Base-by-base conservation (phyloP, 2,113 vertebrate species). In the Madoqua kirkii region DNA sequence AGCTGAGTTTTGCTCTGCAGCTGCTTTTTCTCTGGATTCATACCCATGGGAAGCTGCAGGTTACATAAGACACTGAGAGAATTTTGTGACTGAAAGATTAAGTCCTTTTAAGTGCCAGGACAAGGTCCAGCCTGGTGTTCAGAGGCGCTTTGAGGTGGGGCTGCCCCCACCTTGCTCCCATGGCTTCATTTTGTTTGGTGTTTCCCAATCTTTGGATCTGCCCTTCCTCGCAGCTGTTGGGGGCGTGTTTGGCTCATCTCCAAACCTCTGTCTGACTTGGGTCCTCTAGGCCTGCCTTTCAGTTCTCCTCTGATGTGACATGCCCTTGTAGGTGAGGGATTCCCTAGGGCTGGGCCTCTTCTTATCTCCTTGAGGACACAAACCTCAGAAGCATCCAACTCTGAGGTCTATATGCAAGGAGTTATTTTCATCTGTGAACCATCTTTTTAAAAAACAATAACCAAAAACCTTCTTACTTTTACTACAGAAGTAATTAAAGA, bases 401-500 rank as follows among this genome's bases (percentile, higher is more conserved):
- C 33, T 40, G 54, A 17, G 23, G 7, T 85, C 33, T 52, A 1
- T 12, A 7, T 9, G 45, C 19, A 60, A 21, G 74, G 71, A 48
- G 43, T 27, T 29, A 36, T 57, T 86, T 33, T 54, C 27, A 6
- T n/a, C 48, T 82, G 12, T 78, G 60, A 88, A 48, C 76, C 27
- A 64, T 36, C 33, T 48, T 55, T 83, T 78, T 60, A 2, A 84
- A 17, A 95, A 55, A 27, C 21, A 45, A 55, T 23, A 31, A 19
- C 5, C 4, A 5, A 25, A 33, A 21, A 3, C 27, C 36, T 43
- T 60, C 29, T 23, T 59, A 23, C 1, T 78, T 17, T 9, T 71
- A 16, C 40, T 85, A 17, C 31, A 87, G 52, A 96, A 86, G n/a
- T 31, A 95, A 62, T 74, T 40, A 97, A 94, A 57, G 81, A 96